Evolutionary conservation across 2,113 vertebrate genomes (phyloP), one percentile per base, ranked within the genome.

Genomic region (Zeus faber): DNA sequence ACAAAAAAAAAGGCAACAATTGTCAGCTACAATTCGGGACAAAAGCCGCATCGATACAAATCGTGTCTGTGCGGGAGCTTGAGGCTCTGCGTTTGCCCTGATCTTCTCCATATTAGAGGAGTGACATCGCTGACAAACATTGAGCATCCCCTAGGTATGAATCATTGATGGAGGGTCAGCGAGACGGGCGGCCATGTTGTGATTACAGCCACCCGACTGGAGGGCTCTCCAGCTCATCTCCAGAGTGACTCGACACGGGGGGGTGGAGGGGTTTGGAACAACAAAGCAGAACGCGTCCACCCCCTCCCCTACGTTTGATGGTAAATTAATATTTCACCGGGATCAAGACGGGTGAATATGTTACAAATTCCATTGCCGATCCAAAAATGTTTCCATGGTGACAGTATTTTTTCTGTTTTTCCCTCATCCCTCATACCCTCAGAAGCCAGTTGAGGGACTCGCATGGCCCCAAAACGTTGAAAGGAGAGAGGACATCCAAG

Each of bases 91-190:
- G 62, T 72, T 65, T 65, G 54, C 18, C 22, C 23, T 55, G 59
- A 70, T 60, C 59, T 70, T 69, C 51, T 54, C 61, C 26, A 31
- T 58, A 76, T 65, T 70, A 65, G 39, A 60, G 4, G 39, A 40
- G 17, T 49, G 76, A 70, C 65, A 56, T 20, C 51, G 58, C 68
- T 55, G 49, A 72, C 31, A 47, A 64, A 56, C 58, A 49, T 35
- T 24, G 39, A 26, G 41, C 58, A n/a, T n/a, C n/a, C 66, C 52
- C 21, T 14, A 25, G 14, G 24, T n/a, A 46, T 66, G 61, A 70
- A 70, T 77, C 26, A 58, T 65, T 75, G n/a, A 59, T 51, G 13
- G 23, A 1, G 39, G 53, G 63, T 66, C 46, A 58, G 24, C 4
- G 9, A 41, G 47, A 58, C 50, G 37, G 17, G 31, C 23, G 2